Conservation (phyloP, 2,113 vertebrate genomes). For the zebrafish (Danio rerio) region DNA sequence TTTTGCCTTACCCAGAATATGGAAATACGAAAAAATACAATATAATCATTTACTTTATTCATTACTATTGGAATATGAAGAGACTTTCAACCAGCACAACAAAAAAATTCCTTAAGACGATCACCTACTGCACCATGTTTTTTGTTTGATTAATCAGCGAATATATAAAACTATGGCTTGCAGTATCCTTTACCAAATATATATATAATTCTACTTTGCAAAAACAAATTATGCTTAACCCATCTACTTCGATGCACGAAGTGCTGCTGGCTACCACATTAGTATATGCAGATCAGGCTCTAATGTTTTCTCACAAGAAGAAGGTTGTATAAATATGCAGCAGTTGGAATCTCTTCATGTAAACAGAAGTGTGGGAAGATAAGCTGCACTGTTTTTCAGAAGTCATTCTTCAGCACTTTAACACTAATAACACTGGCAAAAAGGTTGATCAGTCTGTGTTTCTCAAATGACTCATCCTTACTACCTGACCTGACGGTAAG, state of each 20-base stretch:
- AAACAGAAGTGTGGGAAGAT: slow-evolving; percentile 47
- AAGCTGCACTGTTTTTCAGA: slow-evolving; percentile 49
- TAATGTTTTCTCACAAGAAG: not conserved
- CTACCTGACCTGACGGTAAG: slow-evolving; percentile 17
- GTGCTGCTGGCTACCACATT: not conserved
- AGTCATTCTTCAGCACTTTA: slow-evolving; percentile 56
- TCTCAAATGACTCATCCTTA: not conserved
- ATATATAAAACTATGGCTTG: too few species aligned
- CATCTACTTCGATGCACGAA: not conserved
- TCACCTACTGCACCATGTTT: too few species aligned
- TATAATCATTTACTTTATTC: too few species aligned
- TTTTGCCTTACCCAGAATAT: too few species aligned
- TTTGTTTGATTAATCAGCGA: too few species aligned
- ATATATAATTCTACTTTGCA: not conserved
- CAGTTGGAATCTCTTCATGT: slow-evolving; percentile 20
- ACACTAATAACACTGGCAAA: slow-evolving; percentile 23
- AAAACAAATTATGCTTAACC: not conserved
- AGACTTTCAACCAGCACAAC: too few species aligned
- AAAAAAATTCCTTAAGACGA: too few species aligned
- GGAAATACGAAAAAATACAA: too few species aligned
- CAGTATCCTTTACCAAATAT: too few species aligned
- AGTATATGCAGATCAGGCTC: not conserved
- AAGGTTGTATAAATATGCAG: not conserved
- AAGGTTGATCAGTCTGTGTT: slow-evolving; percentile 29
- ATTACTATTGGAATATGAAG: too few species aligned